Evolutionary conservation across 2,113 vertebrate species (phyloP).

Genomic region (Sula dactylatra): DNA sequence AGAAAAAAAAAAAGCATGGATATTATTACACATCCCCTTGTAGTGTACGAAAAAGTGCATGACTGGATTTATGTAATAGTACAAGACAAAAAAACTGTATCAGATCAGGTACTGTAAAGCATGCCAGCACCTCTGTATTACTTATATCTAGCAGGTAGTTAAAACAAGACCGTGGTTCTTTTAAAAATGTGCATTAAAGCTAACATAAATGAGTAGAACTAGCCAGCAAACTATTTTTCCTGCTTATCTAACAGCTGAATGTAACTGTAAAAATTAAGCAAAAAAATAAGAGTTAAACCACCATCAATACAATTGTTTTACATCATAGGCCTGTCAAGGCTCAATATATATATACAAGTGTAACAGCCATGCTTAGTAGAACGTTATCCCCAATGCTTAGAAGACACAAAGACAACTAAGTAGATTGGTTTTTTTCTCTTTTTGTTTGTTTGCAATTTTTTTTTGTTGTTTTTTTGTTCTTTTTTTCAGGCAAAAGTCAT

Average conservation of each 20-base stretch:
- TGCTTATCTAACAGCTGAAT: conserved; percentile 89
- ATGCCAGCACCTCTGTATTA: conserved; percentile 90
- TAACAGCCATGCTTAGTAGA: conserved; percentile 95
- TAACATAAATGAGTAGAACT: conserved; percentile 93
- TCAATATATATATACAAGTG: conserved; percentile 94
- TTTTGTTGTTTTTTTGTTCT: neutral
- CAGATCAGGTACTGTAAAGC: conserved; percentile 88
- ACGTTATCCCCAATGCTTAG: conserved; percentile 91
- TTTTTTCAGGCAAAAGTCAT: conserved; percentile 87
- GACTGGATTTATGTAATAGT: conserved; percentile 89
- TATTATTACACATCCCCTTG: conserved; percentile 95
- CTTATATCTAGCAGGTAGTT: conserved; percentile 92
- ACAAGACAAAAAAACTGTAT: conserved; percentile 82
- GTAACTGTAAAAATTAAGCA: conserved; percentile 85
- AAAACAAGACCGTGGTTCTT: conserved; percentile 89
- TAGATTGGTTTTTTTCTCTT: conserved; percentile 63
- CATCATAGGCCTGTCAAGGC: conserved; percentile 92
- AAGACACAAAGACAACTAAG: conserved; percentile 95
- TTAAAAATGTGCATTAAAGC: conserved; percentile 87
- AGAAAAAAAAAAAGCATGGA: conserved; percentile 78
- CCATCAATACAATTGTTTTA: conserved; percentile 97
- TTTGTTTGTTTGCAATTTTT: conserved; percentile 67
- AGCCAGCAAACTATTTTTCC: conserved; percentile 90
- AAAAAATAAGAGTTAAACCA: conserved; percentile 83
- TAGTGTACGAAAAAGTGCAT: conserved; percentile 97